phyloP scores from a whole-genome alignment of 2,888 invertebrate species.

The Eudasyphora cyanicolor region DNA sequence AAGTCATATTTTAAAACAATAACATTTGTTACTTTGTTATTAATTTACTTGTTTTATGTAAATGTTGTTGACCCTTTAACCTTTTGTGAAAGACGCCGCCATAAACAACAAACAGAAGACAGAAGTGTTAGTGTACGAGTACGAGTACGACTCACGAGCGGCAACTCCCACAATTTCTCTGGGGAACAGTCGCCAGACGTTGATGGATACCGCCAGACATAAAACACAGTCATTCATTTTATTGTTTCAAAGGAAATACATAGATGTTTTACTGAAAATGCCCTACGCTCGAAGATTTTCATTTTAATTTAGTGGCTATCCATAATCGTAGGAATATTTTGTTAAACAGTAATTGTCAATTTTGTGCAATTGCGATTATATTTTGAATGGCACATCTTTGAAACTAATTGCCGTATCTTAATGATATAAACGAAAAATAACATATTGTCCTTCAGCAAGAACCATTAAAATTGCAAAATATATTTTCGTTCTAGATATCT shows the following conservation, averaged over 20 bases:
- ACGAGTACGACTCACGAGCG: too few species aligned
- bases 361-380: too few species aligned
- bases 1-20: background rate
- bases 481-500: too few species aligned
- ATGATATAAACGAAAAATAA: too few species aligned
- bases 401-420: too few species aligned
- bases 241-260: background rate
- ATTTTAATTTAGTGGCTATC: too few species aligned
- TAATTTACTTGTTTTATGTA: conserved; percentile 18
- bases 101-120: background rate
- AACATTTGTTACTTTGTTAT: background rate
- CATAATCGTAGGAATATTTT: too few species aligned
- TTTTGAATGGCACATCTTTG: too few species aligned
- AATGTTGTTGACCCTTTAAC: conserved; percentile 33
- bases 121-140: background rate
- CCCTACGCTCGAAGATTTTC: too few species aligned
- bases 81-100: background rate
- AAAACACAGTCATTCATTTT: background rate
- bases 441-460: too few species aligned
- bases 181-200: background rate
- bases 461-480: too few species aligned
- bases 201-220: background rate
- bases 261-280: background rate
- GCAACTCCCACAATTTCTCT: conserved; percentile 64
- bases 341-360: too few species aligned